Evolutionary conservation across 2,888 invertebrate genomes (phyloP).

Genomic region (Clanis bilineata): DNA sequence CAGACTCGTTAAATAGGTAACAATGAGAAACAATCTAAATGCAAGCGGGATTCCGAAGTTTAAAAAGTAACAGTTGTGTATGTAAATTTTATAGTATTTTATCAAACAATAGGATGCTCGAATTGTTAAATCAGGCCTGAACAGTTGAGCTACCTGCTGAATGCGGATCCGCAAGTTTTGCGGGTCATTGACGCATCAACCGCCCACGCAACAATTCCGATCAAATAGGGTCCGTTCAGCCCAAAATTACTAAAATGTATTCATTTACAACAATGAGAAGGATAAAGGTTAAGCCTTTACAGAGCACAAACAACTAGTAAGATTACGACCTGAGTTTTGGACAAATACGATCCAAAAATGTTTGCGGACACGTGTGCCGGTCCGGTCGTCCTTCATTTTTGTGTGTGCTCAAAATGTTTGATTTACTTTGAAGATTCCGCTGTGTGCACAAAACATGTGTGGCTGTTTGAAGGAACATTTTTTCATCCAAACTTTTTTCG

Average conservation of each 20-base stretch:
- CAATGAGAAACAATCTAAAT: neutral
- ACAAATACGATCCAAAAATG: conserved; percentile 64
- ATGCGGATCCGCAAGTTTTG: conserved; percentile 78
- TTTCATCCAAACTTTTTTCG: conserved; percentile 28
- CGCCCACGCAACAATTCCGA: conserved; percentile 66
- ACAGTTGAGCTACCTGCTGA: conserved; percentile 62
- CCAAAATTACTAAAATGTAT: conserved; percentile 22
- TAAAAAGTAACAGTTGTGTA: neutral
- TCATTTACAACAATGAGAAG: neutral
- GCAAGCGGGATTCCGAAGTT: neutral
- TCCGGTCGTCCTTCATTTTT: conserved; percentile 59
- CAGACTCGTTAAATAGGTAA: neutral
- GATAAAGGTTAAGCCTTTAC: conserved; percentile 34
- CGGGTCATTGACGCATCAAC: conserved; percentile 79
- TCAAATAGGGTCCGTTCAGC: conserved; percentile 49
- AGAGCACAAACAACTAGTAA: conserved; percentile 42
- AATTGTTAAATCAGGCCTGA: conserved; percentile 49
- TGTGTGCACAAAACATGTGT: conserved; percentile 50
- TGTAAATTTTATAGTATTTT: conserved; percentile 20
- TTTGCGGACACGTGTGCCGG: conserved; percentile 69
- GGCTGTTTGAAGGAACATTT: conserved; percentile 29
- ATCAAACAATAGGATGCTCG: conserved; percentile 46
- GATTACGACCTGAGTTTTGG: conserved; percentile 57
- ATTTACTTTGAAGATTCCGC: conserved; percentile 66
- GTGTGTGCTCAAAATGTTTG: conserved; percentile 61